These are phyloP conservation scores for Acanthosepion esculentum DNA, from an alignment of 2,888 invertebrate species.

Conservation along the genomic window DNA sequence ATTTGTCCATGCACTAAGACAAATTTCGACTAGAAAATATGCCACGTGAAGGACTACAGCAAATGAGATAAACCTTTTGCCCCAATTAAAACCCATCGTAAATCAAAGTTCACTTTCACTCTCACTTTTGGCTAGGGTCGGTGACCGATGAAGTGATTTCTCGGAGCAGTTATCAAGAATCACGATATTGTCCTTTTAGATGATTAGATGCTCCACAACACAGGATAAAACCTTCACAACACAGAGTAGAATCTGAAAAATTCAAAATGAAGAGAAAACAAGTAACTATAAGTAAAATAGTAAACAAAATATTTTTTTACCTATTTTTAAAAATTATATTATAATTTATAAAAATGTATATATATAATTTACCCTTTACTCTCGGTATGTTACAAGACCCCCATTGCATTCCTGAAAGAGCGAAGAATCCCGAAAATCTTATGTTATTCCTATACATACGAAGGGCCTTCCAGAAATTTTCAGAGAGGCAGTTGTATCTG, in stretches of 20 bases:
- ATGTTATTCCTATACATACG: too few species aligned
- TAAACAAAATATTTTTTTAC: too few species aligned
- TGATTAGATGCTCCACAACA: neutral
- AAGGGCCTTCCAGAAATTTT: too few species aligned
- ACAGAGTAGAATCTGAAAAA: neutral
- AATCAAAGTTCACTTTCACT: neutral
- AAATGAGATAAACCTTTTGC: neutral
- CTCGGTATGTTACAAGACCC: too few species aligned
- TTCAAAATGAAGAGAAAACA: neutral
- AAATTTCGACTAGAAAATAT: conserved; percentile 2
- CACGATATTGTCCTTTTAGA: neutral
- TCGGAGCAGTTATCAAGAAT: neutral
- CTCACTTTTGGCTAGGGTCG: neutral
- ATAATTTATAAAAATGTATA: too few species aligned
- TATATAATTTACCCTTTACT: too few species aligned
- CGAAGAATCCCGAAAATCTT: too few species aligned
- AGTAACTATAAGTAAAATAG: too few species aligned
- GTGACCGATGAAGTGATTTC: neutral
- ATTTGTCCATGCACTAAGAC: neutral
- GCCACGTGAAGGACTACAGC: neutral
- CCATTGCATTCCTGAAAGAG: too few species aligned
- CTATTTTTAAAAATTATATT: too few species aligned
- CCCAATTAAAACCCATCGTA: neutral
- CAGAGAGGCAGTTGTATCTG: too few species aligned
- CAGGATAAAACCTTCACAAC: neutral